Base-by-base conservation (phyloP, 2,888 invertebrate genomes). In the Mechanitis mazaeus region DNA sequence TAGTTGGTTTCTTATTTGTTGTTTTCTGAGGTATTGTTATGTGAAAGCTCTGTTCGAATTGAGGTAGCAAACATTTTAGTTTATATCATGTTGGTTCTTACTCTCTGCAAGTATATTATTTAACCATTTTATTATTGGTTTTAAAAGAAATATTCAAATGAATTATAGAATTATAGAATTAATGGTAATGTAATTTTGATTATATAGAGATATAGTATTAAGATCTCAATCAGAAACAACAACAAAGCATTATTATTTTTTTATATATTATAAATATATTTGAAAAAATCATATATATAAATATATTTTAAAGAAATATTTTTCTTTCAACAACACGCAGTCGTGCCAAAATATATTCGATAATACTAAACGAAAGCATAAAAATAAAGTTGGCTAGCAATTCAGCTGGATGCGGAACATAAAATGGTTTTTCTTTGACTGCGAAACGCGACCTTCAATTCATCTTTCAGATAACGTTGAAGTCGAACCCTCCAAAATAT, bases 1-100 rank as follows among this genome's bases (percentile, higher is more conserved):
- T 65, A 64, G 33, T 59, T 68, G 66, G 68, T 69, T 69, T 65
- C 63, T 68, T 65, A 63, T 69, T 67, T 69, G 65, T 61, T 62
- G 61, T 64, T 69, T 64, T 65, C 61, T 63, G 62, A 64, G 55
- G 61, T 64, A 65, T 55, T 61, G 63, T 65, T 64, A 59, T 62
- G 61, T 60, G 59, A 58, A 57, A 63, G 46, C 59, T 31, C 55
- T 61, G 61, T 42, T 56, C 59, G 59, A 54, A 59, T 54, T 31
- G 47, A 53, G 28, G 47, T 38, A 35, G 50, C n/a, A 50, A 9
- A 42, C 42, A 42, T 61, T 58, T 59, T 56, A 55, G 42, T 58
- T 55, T 20, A 54, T 50, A 33, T 54, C 50, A 38, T 61, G 53
- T 33, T 35, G 35, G 20, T 55, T 59, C 35, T 59, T 31, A 20